Evolutionary conservation across 2,888 invertebrate genomes (phyloP).

Genomic region (Liodrosophila aerea): DNA sequence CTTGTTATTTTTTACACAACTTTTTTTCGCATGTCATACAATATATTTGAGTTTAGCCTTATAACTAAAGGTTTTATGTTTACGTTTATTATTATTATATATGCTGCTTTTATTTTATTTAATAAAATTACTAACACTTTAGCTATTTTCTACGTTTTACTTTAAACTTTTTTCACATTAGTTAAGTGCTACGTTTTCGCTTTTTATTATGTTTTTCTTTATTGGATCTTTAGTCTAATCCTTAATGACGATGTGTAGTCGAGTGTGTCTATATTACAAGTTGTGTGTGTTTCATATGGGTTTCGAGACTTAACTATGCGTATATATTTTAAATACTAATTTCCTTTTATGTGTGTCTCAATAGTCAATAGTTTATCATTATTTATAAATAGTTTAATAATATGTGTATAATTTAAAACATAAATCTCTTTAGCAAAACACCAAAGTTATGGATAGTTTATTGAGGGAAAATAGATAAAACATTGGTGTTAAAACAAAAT

Average conservation of each 20-base stretch:
- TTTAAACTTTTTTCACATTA: slow-evolving; percentile 61
- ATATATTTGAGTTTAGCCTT: slow-evolving; percentile 42
- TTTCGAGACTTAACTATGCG: slow-evolving; percentile 56
- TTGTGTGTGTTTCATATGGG: slow-evolving; percentile 50
- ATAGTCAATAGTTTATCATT: slow-evolving; percentile 75
- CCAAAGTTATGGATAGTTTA: slow-evolving; percentile 15
- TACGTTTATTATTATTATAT: slow-evolving; percentile 39
- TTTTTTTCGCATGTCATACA: slow-evolving; percentile 31
- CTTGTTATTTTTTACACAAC: slow-evolving; percentile 47
- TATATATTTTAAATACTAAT: slow-evolving; percentile 47
- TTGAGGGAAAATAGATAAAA: slow-evolving; percentile 8
- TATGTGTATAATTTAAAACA: slow-evolving; percentile 56
- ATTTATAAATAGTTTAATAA: slow-evolving; percentile 73
- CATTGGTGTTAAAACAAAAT: slow-evolving; percentile 24
- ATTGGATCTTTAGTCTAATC: slow-evolving; percentile 60
- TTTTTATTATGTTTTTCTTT: slow-evolving; percentile 34
- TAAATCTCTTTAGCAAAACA: slow-evolving; percentile 37
- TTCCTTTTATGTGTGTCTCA: slow-evolving; percentile 68
- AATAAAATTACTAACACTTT: slow-evolving; percentile 81
- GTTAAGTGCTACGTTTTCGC: slow-evolving; percentile 61
- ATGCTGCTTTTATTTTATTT: slow-evolving; percentile 68
- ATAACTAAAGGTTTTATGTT: slow-evolving; percentile 41
- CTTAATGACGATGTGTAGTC: slow-evolving; percentile 63
- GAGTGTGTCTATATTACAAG: slow-evolving; percentile 68
- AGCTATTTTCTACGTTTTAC: slow-evolving; percentile 69